phyloP scores from a whole-genome alignment of 2,113 vertebrate species.

The Callorhinus ursinus region DNA sequence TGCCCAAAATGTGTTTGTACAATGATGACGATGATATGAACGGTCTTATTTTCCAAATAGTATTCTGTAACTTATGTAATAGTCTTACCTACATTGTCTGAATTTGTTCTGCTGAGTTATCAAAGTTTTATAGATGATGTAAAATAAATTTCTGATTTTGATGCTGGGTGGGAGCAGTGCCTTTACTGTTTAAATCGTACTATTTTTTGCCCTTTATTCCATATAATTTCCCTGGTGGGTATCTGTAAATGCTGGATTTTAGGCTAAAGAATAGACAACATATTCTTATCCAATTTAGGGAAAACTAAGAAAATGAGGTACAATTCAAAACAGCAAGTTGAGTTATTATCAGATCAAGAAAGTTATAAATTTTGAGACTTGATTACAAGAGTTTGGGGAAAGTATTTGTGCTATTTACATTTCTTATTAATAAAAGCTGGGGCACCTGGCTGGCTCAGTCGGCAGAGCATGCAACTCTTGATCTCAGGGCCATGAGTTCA shows the following conservation, averaged over 20 bases:
- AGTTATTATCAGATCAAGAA: conserved; percentile 37
- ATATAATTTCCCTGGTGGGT: conserved; percentile 28
- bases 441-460: not conserved
- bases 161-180: not conserved
- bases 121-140: conserved; percentile 42
- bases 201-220: not conserved
- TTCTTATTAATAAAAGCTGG: conserved; percentile 45
- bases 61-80: not conserved
- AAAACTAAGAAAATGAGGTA: conserved; percentile 44
- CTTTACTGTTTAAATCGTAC: conserved; percentile 45
- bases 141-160: conserved; percentile 16
- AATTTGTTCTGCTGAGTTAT: conserved; percentile 49
- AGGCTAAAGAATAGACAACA: conserved; percentile 7
- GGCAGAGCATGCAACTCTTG: not conserved
- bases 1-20: not conserved
- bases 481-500: not conserved
- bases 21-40: not conserved
- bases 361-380: conserved; percentile 49
- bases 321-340: conserved; percentile 52
- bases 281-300: conserved; percentile 26
- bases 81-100: conserved; percentile 37
- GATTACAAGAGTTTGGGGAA: conserved; percentile 29
- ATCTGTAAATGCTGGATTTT: conserved; percentile 55
- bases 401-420: conserved; percentile 11
- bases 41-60: conserved; percentile 41